Conservation (phyloP, 2,113 vertebrate genomes). For the Willisornis vidua region DNA sequence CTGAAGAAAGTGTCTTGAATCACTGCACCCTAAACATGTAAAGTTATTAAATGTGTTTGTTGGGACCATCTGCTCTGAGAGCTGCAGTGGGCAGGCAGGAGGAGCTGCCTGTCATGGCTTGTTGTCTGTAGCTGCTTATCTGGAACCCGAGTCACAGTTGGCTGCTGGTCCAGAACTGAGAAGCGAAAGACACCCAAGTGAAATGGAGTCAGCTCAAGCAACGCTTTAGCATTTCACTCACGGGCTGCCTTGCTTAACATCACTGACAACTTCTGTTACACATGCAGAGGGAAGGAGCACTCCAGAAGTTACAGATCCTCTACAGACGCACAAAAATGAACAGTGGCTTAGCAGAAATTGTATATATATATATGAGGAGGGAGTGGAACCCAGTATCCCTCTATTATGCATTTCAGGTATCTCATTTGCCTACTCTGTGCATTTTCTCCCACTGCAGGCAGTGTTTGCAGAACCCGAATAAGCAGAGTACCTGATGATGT, state of each 20-base stretch:
- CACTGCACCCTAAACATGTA: background rate
- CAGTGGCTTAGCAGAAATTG: background rate
- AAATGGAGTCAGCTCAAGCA: background rate
- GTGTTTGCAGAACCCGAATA: background rate
- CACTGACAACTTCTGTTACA: background rate
- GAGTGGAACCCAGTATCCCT: background rate
- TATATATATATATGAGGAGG: background rate
- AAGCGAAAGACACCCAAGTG: background rate
- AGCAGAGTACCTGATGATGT: background rate
- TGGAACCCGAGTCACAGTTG: constrained; percentile 19
- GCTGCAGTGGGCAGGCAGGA: background rate
- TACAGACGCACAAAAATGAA: background rate
- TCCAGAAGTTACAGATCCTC: background rate
- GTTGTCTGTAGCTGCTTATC: constrained; percentile 16
- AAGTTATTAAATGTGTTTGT: background rate
- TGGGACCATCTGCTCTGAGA: background rate
- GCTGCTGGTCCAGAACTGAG: constrained; percentile 44
- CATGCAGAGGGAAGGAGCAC: background rate
- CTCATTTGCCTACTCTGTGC: background rate
- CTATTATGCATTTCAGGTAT: background rate
- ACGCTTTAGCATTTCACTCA: background rate
- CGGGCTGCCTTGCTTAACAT: background rate
- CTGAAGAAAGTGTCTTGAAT: background rate
- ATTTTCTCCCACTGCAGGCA: background rate
- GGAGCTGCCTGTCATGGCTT: background rate